Evolutionary conservation across 2,797 vertebrate species (phyloP).

Genomic region (Leuciscus waleckii): DNA sequence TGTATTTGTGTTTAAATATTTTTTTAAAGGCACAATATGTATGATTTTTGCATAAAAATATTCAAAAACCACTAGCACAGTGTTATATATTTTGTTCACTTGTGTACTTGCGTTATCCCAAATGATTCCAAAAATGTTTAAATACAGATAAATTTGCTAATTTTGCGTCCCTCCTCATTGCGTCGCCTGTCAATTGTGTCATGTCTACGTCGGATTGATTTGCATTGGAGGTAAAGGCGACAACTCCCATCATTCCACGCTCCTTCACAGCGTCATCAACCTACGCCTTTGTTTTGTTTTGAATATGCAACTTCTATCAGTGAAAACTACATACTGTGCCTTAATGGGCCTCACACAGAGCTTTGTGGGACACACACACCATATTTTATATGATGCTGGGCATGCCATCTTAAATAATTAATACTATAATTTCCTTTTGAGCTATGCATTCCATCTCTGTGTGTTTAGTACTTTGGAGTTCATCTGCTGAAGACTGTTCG

Average conservation of each 20-base stretch:
- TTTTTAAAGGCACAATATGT: neutral
- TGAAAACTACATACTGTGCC: neutral
- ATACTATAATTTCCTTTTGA: neutral
- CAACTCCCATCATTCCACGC: no score
- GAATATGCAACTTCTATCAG: neutral
- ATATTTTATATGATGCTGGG: neutral
- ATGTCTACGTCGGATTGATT: no score
- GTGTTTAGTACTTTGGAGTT: slow-evolving; percentile 91
- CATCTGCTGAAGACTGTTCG: slow-evolving; percentile 95
- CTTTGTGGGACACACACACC: slow-evolving; percentile 25
- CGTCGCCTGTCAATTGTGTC: no score
- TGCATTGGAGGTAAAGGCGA: no score
- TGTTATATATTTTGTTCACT: neutral
- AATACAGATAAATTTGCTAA: neutral
- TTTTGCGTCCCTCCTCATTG: no score
- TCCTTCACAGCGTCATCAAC: no score
- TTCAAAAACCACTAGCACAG: no score
- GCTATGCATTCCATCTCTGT: slow-evolving; percentile 6
- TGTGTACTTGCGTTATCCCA: neutral
- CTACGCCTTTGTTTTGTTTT: neutral
- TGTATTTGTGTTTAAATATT: neutral
- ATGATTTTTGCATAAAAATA: no score
- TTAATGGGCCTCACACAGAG: neutral
- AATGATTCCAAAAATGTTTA: neutral
- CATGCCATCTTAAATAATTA: neutral